These are phyloP conservation scores for Sinodicranocentrus sp. DNA, from an alignment of 2,888 invertebrate species.

Conservation along the genomic window DNA sequence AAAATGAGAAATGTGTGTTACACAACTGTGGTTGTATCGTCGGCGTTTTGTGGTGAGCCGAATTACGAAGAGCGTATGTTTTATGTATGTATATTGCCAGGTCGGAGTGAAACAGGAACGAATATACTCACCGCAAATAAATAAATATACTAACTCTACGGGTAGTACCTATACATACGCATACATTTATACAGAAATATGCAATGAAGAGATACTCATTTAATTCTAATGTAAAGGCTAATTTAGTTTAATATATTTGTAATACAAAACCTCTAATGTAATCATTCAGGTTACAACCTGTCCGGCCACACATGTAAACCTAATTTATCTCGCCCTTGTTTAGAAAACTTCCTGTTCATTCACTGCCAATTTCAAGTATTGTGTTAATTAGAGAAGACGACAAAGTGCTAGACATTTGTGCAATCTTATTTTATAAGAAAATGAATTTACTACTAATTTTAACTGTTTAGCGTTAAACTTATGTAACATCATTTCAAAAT, in stretches of 20 bases:
- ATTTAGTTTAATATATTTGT: constrained; percentile 48
- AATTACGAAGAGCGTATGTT: neutral
- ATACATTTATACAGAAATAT: constrained; percentile 14
- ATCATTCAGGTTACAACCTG: too few species aligned
- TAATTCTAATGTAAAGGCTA: constrained; percentile 40
- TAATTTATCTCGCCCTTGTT: neutral
- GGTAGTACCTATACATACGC: constrained; percentile 52
- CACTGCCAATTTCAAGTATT: constrained; percentile 1
- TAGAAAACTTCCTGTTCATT: neutral
- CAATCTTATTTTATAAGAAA: neutral
- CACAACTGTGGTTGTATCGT: constrained; percentile 12
- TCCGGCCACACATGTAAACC: too few species aligned
- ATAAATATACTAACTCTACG: constrained; percentile 42
- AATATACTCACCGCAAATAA: constrained; percentile 41
- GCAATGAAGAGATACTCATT: constrained; percentile 56
- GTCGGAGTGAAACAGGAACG: constrained; percentile 7
- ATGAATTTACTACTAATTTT: neutral
- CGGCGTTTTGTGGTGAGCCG: constrained; percentile 41
- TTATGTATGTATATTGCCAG: neutral
- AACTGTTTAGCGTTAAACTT: neutral
- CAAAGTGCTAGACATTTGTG: neutral
- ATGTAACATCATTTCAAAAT: neutral
- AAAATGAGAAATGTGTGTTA: constrained; percentile 39
- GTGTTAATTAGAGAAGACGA: too few species aligned
- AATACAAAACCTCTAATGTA: constrained; percentile 1